phyloP scores from a whole-genome alignment of 2,797 vertebrate genomes.

The Botia kubotai region DNA sequence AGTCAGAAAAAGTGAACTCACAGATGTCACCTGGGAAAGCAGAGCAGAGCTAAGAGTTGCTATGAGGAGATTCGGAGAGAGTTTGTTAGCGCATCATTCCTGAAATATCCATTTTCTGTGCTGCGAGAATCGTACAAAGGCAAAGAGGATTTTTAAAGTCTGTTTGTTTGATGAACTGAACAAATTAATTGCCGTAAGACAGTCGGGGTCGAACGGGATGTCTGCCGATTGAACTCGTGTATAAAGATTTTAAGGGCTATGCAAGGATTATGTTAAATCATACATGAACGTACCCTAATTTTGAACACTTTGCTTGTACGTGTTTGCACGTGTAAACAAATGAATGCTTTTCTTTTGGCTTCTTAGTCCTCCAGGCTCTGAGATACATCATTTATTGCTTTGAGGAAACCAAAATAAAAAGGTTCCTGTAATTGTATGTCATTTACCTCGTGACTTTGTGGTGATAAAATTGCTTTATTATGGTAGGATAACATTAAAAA shows the following conservation, averaged over 20 bases:
- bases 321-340: slow-evolving; percentile 21
- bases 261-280: slow-evolving; percentile 40
- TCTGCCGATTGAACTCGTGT: slow-evolving; percentile 19
- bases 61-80: not conserved
- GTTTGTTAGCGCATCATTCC: not conserved
- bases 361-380: not conserved
- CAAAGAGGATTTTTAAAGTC: slow-evolving; percentile 7
- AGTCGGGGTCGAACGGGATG: slow-evolving; percentile 4
- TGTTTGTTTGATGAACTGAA: slow-evolving; percentile 10
- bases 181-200: slow-evolving; percentile 15
- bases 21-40: not conserved
- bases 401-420: not conserved
- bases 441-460: too few relatives aligned
- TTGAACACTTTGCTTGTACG: slow-evolving; percentile 1
- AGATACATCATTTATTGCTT: not conserved
- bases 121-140: not conserved
- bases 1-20: not conserved
- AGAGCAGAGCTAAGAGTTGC: not conserved
- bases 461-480: too few relatives aligned
- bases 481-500: too few relatives aligned
- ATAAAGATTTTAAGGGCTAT: slow-evolving; percentile 14
- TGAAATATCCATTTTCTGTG: not conserved
- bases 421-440: too few relatives aligned
- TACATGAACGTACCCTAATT: slow-evolving; percentile 34
- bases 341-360: slow-evolving; percentile 15